phyloP scores from a whole-genome alignment of 2,888 invertebrate species.

The Drosophila phalerata region DNA sequence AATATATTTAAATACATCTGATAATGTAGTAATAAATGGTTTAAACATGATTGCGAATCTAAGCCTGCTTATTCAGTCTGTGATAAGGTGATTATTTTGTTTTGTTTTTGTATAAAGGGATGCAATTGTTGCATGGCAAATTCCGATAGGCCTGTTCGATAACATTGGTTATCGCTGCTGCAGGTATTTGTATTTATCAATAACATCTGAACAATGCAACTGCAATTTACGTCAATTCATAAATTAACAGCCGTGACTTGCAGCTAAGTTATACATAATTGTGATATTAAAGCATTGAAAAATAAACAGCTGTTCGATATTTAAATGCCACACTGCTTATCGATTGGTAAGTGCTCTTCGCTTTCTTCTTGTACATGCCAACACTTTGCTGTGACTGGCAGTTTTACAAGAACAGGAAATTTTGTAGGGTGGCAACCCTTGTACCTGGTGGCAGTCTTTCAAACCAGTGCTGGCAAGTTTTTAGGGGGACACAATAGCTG shows the following conservation, averaged over 20 bases:
- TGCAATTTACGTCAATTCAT: background rate
- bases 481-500: too few species aligned
- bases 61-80: background rate
- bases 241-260: too few species aligned
- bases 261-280: background rate
- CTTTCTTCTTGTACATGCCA: slow-evolving; percentile 36
- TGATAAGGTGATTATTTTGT: too few species aligned
- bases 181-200: background rate
- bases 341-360: slow-evolving; percentile 26
- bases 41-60: slow-evolving; percentile 18
- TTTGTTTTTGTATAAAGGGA: too few species aligned
- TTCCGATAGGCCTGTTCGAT: background rate
- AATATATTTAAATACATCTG: slow-evolving; percentile 39
- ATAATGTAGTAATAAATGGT: slow-evolving; percentile 56
- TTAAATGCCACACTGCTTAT: slow-evolving; percentile 40
- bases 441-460: too few species aligned
- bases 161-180: background rate
- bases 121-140: too few species aligned
- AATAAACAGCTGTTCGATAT: slow-evolving; percentile 16
- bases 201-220: too few species aligned
- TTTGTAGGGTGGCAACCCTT: too few species aligned
- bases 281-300: background rate
- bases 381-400: slow-evolving; percentile 58
- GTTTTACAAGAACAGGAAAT: slow-evolving; percentile 63
- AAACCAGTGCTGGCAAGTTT: too few species aligned